phyloP scores from a whole-genome alignment of 2,888 invertebrate species.

The Cephus spinipes region DNA sequence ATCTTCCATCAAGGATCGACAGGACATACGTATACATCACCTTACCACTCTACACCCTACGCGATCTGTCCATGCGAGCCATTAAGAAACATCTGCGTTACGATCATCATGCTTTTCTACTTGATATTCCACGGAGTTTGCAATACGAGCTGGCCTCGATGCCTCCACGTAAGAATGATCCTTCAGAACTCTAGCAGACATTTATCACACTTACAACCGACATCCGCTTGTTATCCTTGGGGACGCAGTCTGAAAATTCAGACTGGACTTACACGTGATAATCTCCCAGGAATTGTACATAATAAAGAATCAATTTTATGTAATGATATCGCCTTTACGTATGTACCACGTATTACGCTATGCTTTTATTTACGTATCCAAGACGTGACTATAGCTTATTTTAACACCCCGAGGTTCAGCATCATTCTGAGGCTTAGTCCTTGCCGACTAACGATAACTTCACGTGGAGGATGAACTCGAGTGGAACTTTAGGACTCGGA shows the following conservation, averaged over 20 bases:
- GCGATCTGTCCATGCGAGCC: slow-evolving; percentile 47
- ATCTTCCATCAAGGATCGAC: slow-evolving; percentile 33
- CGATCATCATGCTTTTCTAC: slow-evolving; percentile 47
- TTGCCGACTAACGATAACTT: neutral
- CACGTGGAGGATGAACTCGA: neutral
- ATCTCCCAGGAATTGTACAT: neutral
- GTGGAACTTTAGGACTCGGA: neutral
- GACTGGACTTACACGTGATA: neutral
- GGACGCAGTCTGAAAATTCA: neutral
- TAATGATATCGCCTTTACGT: neutral
- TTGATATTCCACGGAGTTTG: slow-evolving; percentile 56
- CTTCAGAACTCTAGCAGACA: slow-evolving; percentile 9
- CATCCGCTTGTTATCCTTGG: neutral
- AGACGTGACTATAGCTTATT: neutral
- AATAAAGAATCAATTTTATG: neutral
- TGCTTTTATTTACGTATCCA: neutral
- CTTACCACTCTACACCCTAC: slow-evolving; percentile 49
- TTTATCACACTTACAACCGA: neutral
- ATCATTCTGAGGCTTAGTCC: neutral
- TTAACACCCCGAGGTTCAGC: neutral
- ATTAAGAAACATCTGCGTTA: slow-evolving; percentile 48
- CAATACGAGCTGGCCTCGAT: slow-evolving; percentile 50
- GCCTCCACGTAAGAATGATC: slow-evolving; percentile 37
- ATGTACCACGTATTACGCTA: neutral
- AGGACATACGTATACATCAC: slow-evolving; percentile 49